Base-by-base conservation (phyloP, 2,797 vertebrate genomes). In the Anolis apletophallus region DNA sequence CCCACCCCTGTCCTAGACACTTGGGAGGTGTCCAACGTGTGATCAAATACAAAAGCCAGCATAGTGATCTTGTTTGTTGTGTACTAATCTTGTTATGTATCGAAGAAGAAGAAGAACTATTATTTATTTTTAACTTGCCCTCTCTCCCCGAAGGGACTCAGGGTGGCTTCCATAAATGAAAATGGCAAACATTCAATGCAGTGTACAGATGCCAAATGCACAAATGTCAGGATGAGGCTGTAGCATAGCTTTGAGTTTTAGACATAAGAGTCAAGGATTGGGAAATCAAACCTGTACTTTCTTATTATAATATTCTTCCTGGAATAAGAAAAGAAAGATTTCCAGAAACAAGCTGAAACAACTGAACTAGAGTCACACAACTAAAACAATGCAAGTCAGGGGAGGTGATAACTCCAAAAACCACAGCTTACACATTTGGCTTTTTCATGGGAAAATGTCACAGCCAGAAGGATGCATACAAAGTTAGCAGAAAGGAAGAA, bases 401-500 rank as follows among this genome's bases (percentile, higher is more conserved):
- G 88, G 86, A 55, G 91, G 84, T 72, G 86, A 90, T 88, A 94
- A 54, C 81, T 57, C 74, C 61, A 86, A 85, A 91, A 92, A 93
- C 87, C 85, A 90, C 17, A 64, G 80, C 46, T 52, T 29, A 32
- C 54, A 32, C 55, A 29, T 83, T 54, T 90, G 86, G 85, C 82
- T 94, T 93, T 93, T 94, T 80, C 85, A 89, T 0, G 0, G 91
- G 90, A 94, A 94, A 93, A 94, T n/a, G 92, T 93, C 93, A 93
- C 93, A 92, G 93, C 46, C 0, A 89, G 93, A 64, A 81, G 61
- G 88, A 90, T 89, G 84, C 88, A 91, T 93, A 90, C 76, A 32
- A 78, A 59, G 40, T 69, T 83, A 81, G 17, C 91, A 92, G 93
- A 92, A 89, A 91, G 88, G 81, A 92, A 92, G 21, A 57, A n/a